A percentile compares a stretch with the other conserved stretches of the same genome.
These are phyloP conservation scores for Drosophila birchii DNA, from an alignment of 2,888 invertebrate genomes.

Conservation along the genomic window DNA sequence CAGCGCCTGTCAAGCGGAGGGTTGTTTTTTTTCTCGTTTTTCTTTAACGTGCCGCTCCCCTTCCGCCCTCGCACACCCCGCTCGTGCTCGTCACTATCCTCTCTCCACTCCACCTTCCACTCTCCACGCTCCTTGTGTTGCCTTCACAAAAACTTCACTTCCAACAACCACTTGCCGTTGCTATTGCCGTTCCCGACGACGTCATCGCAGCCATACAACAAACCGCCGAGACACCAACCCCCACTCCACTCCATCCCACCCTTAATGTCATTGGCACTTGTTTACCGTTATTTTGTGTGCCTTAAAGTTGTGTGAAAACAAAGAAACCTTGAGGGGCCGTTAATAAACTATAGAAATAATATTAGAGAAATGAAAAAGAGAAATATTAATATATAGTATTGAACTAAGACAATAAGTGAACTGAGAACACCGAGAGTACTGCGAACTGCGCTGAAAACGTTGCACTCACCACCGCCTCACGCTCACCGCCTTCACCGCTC, in stretches of 20 bases:
- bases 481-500: constrained; percentile 32
- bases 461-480: constrained; percentile 47
- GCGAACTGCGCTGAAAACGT: constrained; percentile 32
- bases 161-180: constrained; percentile 68
- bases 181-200: constrained; percentile 40
- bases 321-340: neutral
- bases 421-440: constrained; percentile 15
- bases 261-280: constrained; percentile 61
- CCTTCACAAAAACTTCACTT: constrained; percentile 52
- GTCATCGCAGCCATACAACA: constrained; percentile 57
- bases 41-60: constrained; percentile 9
- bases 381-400: neutral
- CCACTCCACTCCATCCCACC: constrained; percentile 4
- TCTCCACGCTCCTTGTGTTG: constrained; percentile 39
- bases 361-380: neutral
- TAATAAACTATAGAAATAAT: constrained; percentile 6
- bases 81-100: constrained; percentile 16
- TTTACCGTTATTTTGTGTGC: constrained; percentile 40
- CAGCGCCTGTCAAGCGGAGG: constrained; percentile 54
- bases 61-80: constrained; percentile 11
- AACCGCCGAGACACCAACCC: constrained; percentile 33
- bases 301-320: constrained; percentile 45
- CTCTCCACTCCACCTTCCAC: constrained; percentile 5
- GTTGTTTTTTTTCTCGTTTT: constrained; percentile 58
- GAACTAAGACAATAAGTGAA: constrained; percentile 28